Conservation (phyloP, 2,797 vertebrate genomes). For the Phrynocephalus guinanensis region DNA sequence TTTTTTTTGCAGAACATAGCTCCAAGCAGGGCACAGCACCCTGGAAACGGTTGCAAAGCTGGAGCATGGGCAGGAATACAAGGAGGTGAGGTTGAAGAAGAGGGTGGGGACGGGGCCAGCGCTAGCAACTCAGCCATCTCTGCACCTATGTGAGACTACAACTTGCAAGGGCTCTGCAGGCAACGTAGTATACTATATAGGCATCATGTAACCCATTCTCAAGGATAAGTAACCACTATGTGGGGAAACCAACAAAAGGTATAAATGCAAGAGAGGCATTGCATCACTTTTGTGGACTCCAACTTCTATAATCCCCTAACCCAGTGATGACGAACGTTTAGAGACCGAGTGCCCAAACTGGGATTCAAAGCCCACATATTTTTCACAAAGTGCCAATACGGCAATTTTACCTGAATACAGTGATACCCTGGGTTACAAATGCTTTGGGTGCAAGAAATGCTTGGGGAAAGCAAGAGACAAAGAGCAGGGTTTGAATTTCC, state of each 20-base stretch:
- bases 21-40: background rate
- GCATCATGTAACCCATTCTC: background rate
- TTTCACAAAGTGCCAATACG: too few species aligned
- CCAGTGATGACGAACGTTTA: too few species aligned
- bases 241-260: too few species aligned
- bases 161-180: background rate
- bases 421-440: too few species aligned
- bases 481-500: too few species aligned
- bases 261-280: background rate
- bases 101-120: background rate
- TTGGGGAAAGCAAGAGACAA: too few species aligned
- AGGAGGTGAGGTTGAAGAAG: too few species aligned
- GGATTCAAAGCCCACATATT: too few species aligned
- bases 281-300: too few species aligned
- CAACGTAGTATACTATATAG: background rate
- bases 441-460: too few species aligned
- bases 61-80: background rate
- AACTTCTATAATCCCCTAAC: background rate
- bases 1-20: slow-evolving; percentile 17
- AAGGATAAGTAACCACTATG: background rate
- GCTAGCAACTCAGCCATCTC: background rate
- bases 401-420: too few species aligned
- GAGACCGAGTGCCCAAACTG: too few species aligned
- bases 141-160: background rate
- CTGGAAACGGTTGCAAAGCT: slow-evolving; percentile 2